Percentiles rank a stretch among this genome's conserved stretches.
phyloP scores from a whole-genome alignment of 1,140 invertebrate genomes.

The Proales similis region DNA sequence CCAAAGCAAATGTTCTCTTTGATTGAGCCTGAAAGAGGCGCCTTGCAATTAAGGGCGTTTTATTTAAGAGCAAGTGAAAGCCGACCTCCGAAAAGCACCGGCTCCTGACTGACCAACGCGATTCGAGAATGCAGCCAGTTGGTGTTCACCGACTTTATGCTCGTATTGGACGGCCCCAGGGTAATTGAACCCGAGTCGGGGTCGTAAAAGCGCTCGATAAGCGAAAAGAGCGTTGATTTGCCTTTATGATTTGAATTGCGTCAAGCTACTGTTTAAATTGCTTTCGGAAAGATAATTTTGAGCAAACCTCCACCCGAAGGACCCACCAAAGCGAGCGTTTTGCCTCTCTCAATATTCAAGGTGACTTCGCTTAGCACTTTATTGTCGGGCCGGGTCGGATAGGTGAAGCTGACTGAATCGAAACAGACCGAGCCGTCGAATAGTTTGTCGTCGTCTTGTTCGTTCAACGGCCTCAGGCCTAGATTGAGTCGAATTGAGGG shows the following conservation, averaged over 20 bases:
- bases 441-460: neutral
- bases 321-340: slow-evolving; percentile 72
- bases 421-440: slow-evolving; percentile 43
- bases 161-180: slow-evolving; percentile 41
- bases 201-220: slow-evolving; percentile 52
- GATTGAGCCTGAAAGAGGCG: slow-evolving; percentile 56
- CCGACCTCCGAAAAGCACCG: slow-evolving; percentile 74
- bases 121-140: slow-evolving; percentile 59
- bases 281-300: too few relatives aligned
- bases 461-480: slow-evolving; percentile 38
- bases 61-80: slow-evolving; percentile 65
- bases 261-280: too few relatives aligned
- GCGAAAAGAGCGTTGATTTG: slow-evolving; percentile 51
- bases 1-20: slow-evolving; percentile 63
- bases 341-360: slow-evolving; percentile 68
- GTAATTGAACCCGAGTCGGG: neutral
- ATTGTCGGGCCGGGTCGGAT: slow-evolving; percentile 50
- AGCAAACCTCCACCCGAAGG: slow-evolving; percentile 52
- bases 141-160: slow-evolving; percentile 45
- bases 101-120: slow-evolving; percentile 72
- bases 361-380: slow-evolving; percentile 56
- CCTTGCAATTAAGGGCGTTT: neutral
- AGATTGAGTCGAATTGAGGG: slow-evolving; percentile 43
- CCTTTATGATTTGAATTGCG: too few relatives aligned
- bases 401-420: slow-evolving; percentile 56